Percentiles rank a stretch among this genome's conserved stretches.
Conservation (phyloP, 2,888 invertebrate genomes). For the Drosophila picticornis region DNA sequence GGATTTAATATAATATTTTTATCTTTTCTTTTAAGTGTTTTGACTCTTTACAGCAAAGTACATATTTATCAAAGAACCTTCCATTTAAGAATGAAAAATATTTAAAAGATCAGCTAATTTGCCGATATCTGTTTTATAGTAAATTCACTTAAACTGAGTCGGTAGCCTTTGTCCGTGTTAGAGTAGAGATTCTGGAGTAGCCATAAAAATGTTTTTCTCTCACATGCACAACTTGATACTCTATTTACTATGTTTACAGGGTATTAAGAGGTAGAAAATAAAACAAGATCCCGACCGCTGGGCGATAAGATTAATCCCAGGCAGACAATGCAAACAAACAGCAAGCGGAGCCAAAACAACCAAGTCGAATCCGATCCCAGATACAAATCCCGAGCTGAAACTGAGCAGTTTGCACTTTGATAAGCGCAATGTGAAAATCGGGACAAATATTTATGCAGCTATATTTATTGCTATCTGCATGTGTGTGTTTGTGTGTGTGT, state of each 20-base stretch:
- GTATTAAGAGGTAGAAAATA: not conserved
- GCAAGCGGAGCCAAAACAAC: not conserved
- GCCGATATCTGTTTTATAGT: not conserved
- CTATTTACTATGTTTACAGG: not conserved
- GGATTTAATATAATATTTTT: not conserved
- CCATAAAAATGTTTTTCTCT: not conserved
- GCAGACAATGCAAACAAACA: slow-evolving; percentile 30
- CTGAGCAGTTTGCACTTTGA: slow-evolving; percentile 57
- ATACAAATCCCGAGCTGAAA: not conserved
- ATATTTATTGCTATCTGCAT: slow-evolving; percentile 47
- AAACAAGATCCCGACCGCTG: not conserved
- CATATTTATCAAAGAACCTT: not conserved
- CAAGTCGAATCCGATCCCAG: not conserved
- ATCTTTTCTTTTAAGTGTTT: too few relatives aligned
- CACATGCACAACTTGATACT: not conserved
- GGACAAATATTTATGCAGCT: slow-evolving; percentile 66
- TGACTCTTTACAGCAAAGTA: not conserved
- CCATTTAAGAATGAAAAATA: not conserved
- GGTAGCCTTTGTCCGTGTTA: not conserved
- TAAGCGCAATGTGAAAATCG: slow-evolving; percentile 66
- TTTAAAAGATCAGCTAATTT: fast-evolving
- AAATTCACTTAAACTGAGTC: not conserved
- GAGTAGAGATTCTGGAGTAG: not conserved
- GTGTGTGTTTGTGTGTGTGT: not conserved
- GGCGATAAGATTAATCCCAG: slow-evolving; percentile 33